Evolutionary conservation across 2,113 vertebrate genomes (phyloP).

Genomic region (Aldabrachelys gigantea): DNA sequence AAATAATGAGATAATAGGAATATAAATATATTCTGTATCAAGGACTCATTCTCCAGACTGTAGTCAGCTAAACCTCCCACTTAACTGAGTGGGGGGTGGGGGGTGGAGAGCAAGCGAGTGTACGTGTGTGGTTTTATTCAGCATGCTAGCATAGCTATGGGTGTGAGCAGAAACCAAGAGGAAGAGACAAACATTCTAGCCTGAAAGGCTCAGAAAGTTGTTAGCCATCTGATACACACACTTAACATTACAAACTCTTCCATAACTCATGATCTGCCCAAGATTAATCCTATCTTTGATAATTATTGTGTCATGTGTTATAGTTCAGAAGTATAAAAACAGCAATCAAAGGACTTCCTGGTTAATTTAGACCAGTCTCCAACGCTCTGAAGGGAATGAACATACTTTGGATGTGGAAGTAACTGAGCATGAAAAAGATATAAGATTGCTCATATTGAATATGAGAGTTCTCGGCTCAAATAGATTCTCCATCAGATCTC

Average conservation of each 20-base stretch:
- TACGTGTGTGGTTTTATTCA: fast-evolving
- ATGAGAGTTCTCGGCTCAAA: conserved; percentile 23
- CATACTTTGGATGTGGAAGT: conserved; percentile 51
- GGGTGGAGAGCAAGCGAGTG: too few relatives aligned
- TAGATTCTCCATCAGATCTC: conserved; percentile 30
- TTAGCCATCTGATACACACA: not conserved
- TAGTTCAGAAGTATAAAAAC: conserved; percentile 33
- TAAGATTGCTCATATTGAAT: not conserved
- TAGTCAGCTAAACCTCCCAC: not conserved
- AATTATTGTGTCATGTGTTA: conserved; percentile 26
- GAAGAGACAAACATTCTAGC: not conserved
- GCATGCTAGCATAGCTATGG: not conserved
- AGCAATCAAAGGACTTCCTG: conserved; percentile 50
- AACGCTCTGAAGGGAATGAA: conserved; percentile 40
- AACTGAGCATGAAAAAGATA: conserved; percentile 20
- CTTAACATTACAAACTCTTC: conserved; percentile 17
- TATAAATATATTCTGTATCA: not conserved
- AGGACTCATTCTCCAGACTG: fast-evolving
- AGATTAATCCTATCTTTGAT: conserved; percentile 34
- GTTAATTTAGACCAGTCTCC: conserved; percentile 59
- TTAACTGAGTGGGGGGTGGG: fast-evolving
- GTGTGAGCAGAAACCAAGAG: not conserved
- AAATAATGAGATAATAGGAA: not conserved
- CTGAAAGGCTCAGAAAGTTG: not conserved
- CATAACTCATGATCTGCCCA: conserved; percentile 8